A percentile compares a stretch with the other conserved stretches of the same genome.
These are phyloP conservation scores for Mixornis gularis DNA, from an alignment of 2,113 vertebrate genomes.

Conservation along the genomic window DNA sequence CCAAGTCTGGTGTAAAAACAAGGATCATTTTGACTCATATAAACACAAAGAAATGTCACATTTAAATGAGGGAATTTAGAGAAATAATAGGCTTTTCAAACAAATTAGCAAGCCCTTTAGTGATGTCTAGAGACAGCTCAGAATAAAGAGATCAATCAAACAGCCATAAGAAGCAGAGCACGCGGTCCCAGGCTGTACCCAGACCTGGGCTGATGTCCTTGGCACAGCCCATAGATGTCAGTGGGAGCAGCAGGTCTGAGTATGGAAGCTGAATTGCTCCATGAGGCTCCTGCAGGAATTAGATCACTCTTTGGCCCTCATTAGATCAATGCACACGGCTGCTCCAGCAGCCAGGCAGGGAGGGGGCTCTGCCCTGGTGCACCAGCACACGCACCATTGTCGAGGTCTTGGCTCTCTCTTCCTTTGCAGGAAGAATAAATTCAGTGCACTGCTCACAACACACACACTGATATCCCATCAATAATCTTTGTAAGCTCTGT, in stretches of 20 bases:
- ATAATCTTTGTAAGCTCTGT: not conserved
- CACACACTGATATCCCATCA: not conserved
- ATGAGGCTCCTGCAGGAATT: not conserved
- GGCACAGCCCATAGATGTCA: not conserved
- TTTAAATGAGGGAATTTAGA: not conserved
- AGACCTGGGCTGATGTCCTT: not conserved
- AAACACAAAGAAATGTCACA: not conserved
- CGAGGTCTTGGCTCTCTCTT: not conserved
- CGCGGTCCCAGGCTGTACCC: not conserved
- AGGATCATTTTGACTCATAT: not conserved
- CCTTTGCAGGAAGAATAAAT: not conserved
- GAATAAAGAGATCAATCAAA: not conserved
- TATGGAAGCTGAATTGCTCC: not conserved
- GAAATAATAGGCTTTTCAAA: not conserved
- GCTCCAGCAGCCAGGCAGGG: not conserved
- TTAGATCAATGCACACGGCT: not conserved
- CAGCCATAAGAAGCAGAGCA: not conserved
- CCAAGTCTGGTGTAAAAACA: not conserved
- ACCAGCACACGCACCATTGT: not conserved
- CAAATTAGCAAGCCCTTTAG: not conserved
- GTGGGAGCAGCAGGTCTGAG: not conserved
- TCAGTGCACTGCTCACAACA: not conserved
- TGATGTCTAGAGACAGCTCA: not conserved
- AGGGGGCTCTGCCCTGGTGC: not conserved
- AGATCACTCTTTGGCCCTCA: not conserved